Conservation (phyloP, 1,140 invertebrate genomes). For the Leptopilina boulardi region DNA sequence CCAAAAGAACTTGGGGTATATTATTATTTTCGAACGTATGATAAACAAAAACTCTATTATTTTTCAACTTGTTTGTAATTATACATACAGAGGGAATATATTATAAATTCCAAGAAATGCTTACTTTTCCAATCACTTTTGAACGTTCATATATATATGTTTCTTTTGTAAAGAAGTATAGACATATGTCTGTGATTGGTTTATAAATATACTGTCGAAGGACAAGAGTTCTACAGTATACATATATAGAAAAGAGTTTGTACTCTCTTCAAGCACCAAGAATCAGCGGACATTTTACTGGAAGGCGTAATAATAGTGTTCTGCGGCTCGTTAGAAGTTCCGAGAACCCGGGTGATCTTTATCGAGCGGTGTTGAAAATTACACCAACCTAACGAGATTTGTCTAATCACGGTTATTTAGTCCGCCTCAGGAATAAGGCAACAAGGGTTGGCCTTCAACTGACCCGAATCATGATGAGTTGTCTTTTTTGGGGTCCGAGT, state of each 20-base stretch:
- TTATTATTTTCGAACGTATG: neutral
- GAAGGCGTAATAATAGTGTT: conserved; percentile 39
- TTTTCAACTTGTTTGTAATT: neutral
- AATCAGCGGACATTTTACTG: conserved; percentile 34
- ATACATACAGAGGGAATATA: neutral
- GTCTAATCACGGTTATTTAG: conserved; percentile 44
- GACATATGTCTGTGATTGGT: neutral
- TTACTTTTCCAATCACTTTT: conserved; percentile 21
- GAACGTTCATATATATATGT: neutral
- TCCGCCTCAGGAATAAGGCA: neutral
- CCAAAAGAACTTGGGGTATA: no score
- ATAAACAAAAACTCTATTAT: neutral
- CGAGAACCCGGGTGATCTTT: conserved; percentile 37
- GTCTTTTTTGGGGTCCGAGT: neutral
- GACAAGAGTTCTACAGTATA: neutral
- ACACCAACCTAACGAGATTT: conserved; percentile 44
- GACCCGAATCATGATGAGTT: neutral
- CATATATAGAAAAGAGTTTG: neutral
- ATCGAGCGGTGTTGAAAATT: conserved; percentile 41
- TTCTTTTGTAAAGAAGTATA: neutral
- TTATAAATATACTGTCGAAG: neutral
- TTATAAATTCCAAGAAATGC: conserved; percentile 7
- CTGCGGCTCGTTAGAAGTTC: conserved; percentile 42
- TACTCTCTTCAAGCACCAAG: conserved; percentile 2
- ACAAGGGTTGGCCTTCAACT: neutral